Evolutionary conservation across 37 sponge, comb jelly and placozoan genomes (phyloP).

Genomic region (Spongia lamella): DNA sequence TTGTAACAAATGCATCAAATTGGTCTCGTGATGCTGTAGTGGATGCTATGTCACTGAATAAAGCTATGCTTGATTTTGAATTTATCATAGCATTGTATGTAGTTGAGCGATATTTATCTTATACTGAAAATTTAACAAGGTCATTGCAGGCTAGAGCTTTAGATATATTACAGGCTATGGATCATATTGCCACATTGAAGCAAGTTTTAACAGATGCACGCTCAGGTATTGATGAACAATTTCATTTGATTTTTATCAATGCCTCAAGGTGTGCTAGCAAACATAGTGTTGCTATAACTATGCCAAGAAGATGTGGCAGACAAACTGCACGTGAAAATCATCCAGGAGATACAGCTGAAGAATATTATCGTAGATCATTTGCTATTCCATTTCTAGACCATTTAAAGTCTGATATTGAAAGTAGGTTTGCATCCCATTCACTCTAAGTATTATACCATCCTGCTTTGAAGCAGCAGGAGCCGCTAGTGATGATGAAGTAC

Average conservation of each 20-base stretch:
- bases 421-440: conserved; percentile 28
- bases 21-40: conserved; percentile 21
- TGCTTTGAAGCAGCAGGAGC: conserved; percentile 11
- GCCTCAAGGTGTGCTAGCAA: conserved; percentile 13
- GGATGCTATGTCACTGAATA: conserved; percentile 19
- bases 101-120: conserved; percentile 16
- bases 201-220: conserved; percentile 23
- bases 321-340: conserved; percentile 43
- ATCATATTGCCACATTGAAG: conserved; percentile 33
- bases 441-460: conserved; percentile 38
- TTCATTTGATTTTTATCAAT: too few relatives aligned
- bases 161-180: conserved; percentile 40
- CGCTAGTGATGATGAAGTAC: conserved; percentile 17
- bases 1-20: conserved; percentile 7
- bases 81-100: conserved; percentile 30
- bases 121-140: conserved; percentile 22
- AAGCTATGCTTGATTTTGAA: conserved; percentile 26
- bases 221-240: conserved; percentile 17
- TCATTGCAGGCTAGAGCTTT: conserved; percentile 36
- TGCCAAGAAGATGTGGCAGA: conserved; percentile 38
- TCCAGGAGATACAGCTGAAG: conserved; percentile 58
- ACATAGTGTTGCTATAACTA: conserved; percentile 15
- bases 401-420: conserved; percentile 39
- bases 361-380: conserved; percentile 39
- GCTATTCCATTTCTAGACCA: conserved; percentile 63